These are phyloP conservation scores for Limonius californicus DNA, from an alignment of 1,140 invertebrate genomes.

Conservation along the genomic window DNA sequence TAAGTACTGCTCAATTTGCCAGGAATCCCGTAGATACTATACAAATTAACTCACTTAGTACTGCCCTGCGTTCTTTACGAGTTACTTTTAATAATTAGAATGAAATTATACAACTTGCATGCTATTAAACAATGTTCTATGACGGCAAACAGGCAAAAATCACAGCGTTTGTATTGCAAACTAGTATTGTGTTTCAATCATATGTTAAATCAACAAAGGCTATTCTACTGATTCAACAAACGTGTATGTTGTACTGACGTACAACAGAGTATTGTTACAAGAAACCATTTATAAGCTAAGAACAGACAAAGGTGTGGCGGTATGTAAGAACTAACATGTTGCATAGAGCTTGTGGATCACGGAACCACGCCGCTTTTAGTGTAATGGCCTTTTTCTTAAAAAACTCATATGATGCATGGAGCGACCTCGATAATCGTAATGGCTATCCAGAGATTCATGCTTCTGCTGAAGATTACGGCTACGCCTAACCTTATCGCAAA, in stretches of 20 bases:
- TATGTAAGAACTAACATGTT: neutral
- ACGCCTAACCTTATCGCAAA: no score
- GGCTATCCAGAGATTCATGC: neutral
- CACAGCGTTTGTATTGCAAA: no score
- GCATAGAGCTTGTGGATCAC: neutral
- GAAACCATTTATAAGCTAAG: neutral
- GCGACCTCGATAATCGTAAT: neutral
- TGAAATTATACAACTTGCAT: no score
- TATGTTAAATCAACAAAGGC: neutral
- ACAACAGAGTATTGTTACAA: neutral
- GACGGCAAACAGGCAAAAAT: no score
- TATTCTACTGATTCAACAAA: neutral
- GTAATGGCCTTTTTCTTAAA: neutral
- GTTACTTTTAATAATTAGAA: no score
- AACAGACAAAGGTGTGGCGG: slow-evolving; percentile 1
- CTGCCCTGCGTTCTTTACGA: no score
- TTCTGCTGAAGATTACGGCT: no score
- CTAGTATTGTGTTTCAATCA: neutral
- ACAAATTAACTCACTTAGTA: no score
- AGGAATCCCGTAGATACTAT: no score
- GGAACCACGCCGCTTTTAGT: neutral
- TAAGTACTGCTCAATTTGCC: slow-evolving; percentile 44
- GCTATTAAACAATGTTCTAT: no score
- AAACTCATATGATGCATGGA: neutral
- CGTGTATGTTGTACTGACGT: neutral